Evolutionary conservation across 2,888 invertebrate genomes (phyloP), one percentile per base, ranked within the genome.

Genomic region (Caenorhabditis becei): DNA sequence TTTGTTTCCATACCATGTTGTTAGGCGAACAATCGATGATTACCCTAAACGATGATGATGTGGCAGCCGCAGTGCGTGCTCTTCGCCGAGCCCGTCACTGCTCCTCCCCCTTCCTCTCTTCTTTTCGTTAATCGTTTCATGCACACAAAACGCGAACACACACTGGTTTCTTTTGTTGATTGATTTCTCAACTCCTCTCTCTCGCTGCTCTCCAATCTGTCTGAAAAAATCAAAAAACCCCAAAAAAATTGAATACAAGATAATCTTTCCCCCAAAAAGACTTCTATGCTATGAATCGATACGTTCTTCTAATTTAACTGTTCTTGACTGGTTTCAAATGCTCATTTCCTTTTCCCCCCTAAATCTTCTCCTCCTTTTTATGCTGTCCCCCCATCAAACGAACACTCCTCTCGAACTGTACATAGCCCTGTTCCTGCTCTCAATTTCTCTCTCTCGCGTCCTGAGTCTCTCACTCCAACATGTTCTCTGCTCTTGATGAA

Each of bases 261-360:
- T 41, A 41, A 41, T 11, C 16, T 11, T 10, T 41, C 41, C 41
- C 10, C 16, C 41, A 14, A 41, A 14, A 41, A 41, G 41, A 41
- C 10, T 51, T 54, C 32, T 58, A 67, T 32, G 3, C 5, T 67
- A 67, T 56, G 53, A 47, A 41, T 7, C 54, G 26, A 58, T 54
- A 59, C 18, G 1, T 24, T 23, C 59, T 35, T 41, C 24, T 35
- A n/a, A 24, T 41, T 28, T 18, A 59, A 59, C 16, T 26, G 58
- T 26, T 53, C 20, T 18, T 49, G 56, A 74, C 74, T 74, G 74
- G 74, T 74, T 74, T 74, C 74, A 66, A 65, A 28, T 59, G 65
- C 74, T 74, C 74, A 74, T 74, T 74, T 74, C 51, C 56, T 20
- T 23, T 10, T 44, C 44, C 51, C 24, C 32, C 10, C n/a, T n/a